phyloP scores from a whole-genome alignment of 2,113 vertebrate species.

The Chloropsis cyanopogon region DNA sequence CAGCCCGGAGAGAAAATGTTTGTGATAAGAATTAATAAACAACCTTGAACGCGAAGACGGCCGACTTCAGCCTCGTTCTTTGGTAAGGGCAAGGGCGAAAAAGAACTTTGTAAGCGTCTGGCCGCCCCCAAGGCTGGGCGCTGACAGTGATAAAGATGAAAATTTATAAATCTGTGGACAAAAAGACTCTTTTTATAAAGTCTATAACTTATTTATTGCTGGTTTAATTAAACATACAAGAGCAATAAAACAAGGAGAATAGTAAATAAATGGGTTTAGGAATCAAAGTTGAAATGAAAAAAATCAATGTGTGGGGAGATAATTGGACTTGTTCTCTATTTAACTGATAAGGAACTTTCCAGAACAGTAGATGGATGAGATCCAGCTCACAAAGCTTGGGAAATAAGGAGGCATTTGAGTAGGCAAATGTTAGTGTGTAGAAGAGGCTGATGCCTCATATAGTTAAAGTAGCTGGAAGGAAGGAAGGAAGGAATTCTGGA shows the following conservation, averaged over 20 bases:
- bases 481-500: too few species aligned
- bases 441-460: not conserved
- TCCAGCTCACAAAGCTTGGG: not conserved
- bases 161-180: not conserved
- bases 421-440: not conserved
- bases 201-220: rapidly evolving
- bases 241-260: not conserved
- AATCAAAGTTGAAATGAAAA: not conserved
- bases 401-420: not conserved
- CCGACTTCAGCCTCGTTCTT: too few species aligned
- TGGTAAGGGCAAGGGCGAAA: too few species aligned
- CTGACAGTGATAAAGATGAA: too few species aligned
- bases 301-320: not conserved
- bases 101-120: too few species aligned
- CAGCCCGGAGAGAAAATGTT: too few species aligned
- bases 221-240: not conserved
- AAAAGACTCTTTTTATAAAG: rapidly evolving
- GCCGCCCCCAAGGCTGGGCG: too few species aligned
- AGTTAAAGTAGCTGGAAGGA: too few species aligned
- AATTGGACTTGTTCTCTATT: not conserved
- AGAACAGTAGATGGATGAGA: not conserved
- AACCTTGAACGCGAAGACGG: too few species aligned
- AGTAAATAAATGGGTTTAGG: not conserved
- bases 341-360: not conserved
- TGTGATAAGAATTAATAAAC: too few species aligned